Evolutionary conservation across 2,113 vertebrate species (phyloP).

Genomic region (Brienomyrus longianalis): DNA sequence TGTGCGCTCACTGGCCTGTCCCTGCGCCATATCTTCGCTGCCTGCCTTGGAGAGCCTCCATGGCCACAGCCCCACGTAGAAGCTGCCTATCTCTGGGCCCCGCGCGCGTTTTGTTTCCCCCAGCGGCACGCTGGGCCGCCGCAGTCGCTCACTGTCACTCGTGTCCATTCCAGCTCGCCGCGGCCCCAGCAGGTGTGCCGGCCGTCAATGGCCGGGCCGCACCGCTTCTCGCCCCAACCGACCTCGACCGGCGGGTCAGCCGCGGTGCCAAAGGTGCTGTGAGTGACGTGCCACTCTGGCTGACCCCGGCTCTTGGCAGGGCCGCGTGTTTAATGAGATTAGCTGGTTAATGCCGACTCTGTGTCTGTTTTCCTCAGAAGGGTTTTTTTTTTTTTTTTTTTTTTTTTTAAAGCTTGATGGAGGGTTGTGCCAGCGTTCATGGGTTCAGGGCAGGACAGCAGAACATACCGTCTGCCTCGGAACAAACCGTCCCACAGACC

Average conservation of each 20-base stretch:
- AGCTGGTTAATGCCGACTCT: conserved; percentile 66
- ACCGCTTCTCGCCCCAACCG: conserved; percentile 32
- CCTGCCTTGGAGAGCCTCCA: background rate
- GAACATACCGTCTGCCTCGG: conserved; percentile 41
- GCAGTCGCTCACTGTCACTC: background rate
- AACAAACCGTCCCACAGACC: conserved; percentile 10
- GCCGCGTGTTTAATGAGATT: conserved; percentile 68
- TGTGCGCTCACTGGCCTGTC: background rate
- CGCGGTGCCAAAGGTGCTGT: conserved; percentile 60
- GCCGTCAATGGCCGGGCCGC: conserved; percentile 28
- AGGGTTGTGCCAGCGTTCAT: conserved; percentile 60
- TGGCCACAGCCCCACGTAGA: background rate
- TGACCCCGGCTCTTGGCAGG: conserved; percentile 64
- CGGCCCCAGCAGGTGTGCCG: conserved; percentile 24
- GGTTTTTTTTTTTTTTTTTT: conserved; percentile 63
- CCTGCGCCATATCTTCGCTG: background rate
- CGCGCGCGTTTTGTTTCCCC: background rate
- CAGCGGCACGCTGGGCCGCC: background rate
- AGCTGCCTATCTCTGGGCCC: background rate
- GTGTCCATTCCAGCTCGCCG: conserved; percentile 18
- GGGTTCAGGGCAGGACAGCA: conserved; percentile 61
- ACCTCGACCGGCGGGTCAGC: conserved; percentile 38
- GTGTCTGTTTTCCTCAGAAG: conserved; percentile 62
- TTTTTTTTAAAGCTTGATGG: conserved; percentile 61
- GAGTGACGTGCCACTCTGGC: conserved; percentile 71